Evolutionary conservation across 2,113 vertebrate species (phyloP).

Genomic region (Amia ocellicauda): DNA sequence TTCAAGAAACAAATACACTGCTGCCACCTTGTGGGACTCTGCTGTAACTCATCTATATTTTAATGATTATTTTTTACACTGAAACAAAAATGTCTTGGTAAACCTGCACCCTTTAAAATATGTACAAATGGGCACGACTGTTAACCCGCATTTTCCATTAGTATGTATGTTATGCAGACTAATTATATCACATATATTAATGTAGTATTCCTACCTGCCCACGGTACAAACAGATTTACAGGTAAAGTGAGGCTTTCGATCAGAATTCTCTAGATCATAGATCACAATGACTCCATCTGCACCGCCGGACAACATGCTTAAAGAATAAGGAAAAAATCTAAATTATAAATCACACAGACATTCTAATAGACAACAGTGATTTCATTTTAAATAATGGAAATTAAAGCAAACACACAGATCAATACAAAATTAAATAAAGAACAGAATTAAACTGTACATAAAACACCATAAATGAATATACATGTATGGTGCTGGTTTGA

Average conservation of each 20-base stretch:
- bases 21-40: too few relatives aligned
- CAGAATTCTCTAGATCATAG: constrained; percentile 91
- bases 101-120: too few relatives aligned
- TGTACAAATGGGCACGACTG: too few relatives aligned
- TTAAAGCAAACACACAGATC: background rate
- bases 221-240: constrained; percentile 88
- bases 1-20: too few relatives aligned
- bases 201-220: constrained; percentile 86
- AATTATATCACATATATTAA: too few relatives aligned
- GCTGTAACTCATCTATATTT: background rate
- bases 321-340: constrained; percentile 39
- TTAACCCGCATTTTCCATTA: too few relatives aligned
- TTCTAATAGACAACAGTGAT: background rate
- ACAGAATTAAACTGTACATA: background rate
- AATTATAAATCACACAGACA: background rate
- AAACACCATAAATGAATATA: too few relatives aligned
- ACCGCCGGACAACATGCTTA: constrained; percentile 92
- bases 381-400: too few relatives aligned
- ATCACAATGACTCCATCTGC: constrained; percentile 90
- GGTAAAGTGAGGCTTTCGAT: constrained; percentile 75
- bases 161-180: too few relatives aligned
- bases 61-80: too few relatives aligned
- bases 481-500: too few relatives aligned
- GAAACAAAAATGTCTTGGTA: too few relatives aligned
- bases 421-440: background rate